A percentile compares a stretch with the other conserved stretches of the same genome.
These are phyloP conservation scores for Pharmacophagus antenor DNA, from an alignment of 2,888 invertebrate genomes.

Conservation along the genomic window DNA sequence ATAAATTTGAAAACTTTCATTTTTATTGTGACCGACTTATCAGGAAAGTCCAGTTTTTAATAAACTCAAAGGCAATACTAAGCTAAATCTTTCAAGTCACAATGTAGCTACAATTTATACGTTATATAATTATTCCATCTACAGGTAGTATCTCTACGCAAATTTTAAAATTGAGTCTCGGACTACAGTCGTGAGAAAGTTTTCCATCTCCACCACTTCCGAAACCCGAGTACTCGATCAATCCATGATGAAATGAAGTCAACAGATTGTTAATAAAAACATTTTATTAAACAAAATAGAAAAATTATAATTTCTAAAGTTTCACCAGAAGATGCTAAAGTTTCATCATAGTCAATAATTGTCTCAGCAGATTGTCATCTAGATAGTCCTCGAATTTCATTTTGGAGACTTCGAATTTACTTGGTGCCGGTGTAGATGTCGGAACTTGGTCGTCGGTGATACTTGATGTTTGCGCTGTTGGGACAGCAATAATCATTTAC, in stretches of 20 bases:
- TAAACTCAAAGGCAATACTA: no score
- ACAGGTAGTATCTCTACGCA: no score
- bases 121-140: no score
- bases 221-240: not conserved
- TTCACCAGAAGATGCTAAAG: not conserved
- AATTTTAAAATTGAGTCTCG: no score
- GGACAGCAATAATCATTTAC: not conserved
- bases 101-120: no score
- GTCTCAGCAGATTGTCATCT: constrained; percentile 52
- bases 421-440: no score
- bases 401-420: constrained; percentile 5
- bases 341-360: constrained; percentile 49
- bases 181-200: no score
- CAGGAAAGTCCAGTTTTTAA: no score
- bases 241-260: not conserved
- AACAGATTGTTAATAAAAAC: not conserved
- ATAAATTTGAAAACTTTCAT: no score
- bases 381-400: constrained; percentile 30
- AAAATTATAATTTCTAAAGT: constrained; percentile 13
- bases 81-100: no score
- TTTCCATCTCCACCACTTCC: no score
- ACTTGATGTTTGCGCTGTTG: not conserved
- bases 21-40: no score
- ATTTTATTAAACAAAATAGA: constrained; percentile 31
- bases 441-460: not conserved